phyloP scores from a whole-genome alignment of 2,113 vertebrate genomes.

The Grammomys dolichurus region DNA sequence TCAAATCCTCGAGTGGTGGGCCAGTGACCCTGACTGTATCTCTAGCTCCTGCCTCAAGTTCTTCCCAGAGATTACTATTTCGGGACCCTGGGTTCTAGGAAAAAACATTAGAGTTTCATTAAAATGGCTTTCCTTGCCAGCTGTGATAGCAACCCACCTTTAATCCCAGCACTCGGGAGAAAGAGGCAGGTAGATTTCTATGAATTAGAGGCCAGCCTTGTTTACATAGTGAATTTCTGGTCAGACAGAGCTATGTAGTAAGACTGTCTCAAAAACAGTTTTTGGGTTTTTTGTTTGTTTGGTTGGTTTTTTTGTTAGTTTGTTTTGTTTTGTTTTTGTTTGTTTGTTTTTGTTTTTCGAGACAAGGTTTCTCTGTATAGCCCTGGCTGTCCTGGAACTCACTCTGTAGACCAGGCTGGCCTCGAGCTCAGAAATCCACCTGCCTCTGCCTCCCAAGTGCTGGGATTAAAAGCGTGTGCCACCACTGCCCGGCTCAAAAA shows the following conservation, averaged over 20 bases:
- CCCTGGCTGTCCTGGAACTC: too few relatives aligned
- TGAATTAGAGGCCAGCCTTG: neutral
- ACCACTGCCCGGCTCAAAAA: too few relatives aligned
- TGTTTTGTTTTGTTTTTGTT: too few relatives aligned
- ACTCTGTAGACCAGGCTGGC: too few relatives aligned
- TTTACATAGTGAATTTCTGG: neutral
- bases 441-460: too few relatives aligned
- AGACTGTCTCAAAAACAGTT: neutral
- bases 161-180: neutral
- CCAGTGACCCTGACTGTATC: neutral
- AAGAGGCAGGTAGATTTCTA: neutral
- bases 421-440: too few relatives aligned
- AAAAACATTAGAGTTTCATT: neutral
- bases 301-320: too few relatives aligned
- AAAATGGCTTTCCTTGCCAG: neutral
- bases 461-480: too few relatives aligned
- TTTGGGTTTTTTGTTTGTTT: neutral
- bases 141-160: neutral
- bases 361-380: too few relatives aligned
- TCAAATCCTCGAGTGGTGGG: neutral
- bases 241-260: neutral
- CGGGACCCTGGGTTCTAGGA: neutral
- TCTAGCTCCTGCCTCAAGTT: neutral
- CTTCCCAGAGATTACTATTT: neutral
- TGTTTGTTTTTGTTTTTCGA: too few relatives aligned